phyloP scores from a whole-genome alignment of 2,113 vertebrate species.

The Leucopsar rothschildi region DNA sequence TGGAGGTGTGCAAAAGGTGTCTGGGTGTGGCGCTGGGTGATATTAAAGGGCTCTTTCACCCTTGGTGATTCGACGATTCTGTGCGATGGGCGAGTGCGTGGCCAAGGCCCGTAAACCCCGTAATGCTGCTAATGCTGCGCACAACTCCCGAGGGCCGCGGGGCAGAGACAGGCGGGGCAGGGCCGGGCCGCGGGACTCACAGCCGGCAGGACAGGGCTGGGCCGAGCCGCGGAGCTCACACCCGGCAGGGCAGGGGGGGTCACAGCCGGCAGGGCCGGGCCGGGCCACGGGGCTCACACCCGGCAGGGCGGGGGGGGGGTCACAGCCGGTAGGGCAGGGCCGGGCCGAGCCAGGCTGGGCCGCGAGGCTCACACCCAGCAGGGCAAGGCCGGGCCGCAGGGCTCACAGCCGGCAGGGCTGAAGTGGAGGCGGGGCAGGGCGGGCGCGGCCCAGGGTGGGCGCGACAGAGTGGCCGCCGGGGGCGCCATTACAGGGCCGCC shows the following conservation, averaged over 20 bases:
- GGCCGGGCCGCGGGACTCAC: too few species aligned
- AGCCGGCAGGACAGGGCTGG: not conserved
- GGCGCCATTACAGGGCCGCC: not conserved
- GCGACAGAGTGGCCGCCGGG: not conserved
- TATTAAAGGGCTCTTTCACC: not conserved
- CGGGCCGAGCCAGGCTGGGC: too few species aligned
- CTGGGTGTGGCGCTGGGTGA: not conserved
- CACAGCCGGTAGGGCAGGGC: too few species aligned
- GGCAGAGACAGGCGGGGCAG: not conserved
- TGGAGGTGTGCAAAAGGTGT: rapidly evolving
- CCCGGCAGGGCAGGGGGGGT: not conserved
- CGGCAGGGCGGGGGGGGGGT: not conserved
- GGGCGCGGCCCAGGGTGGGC: not conserved
- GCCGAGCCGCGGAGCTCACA: not conserved
- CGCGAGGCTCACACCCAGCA: too few species aligned
- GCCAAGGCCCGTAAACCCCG: rapidly evolving
- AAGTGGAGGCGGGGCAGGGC: not conserved
- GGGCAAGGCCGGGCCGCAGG: too few species aligned
- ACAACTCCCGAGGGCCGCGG: too few species aligned
- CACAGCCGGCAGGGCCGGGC: not conserved
- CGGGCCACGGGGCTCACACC: too few species aligned
- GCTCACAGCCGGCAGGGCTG: not conserved
- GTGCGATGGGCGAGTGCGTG: too few species aligned
- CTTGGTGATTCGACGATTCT: not conserved
- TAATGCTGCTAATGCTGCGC: not conserved